phyloP scores from a whole-genome alignment of 2,888 invertebrate genomes.

The Ametastegia equiseti region DNA sequence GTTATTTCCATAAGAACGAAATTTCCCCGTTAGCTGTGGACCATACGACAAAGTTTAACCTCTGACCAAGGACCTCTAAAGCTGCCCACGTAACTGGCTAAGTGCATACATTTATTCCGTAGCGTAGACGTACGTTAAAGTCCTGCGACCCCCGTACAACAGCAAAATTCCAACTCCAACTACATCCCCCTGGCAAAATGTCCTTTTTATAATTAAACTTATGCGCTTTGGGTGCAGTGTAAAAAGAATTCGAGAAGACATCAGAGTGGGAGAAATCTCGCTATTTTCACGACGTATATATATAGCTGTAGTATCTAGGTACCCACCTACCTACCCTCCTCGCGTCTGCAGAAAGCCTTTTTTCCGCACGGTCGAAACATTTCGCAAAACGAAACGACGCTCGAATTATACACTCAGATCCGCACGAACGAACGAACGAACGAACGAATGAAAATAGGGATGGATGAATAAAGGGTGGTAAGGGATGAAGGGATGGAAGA shows the following conservation, averaged over 20 bases:
- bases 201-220: neutral
- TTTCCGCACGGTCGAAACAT: conserved; percentile 3
- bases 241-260: neutral
- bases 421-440: conserved; percentile 6
- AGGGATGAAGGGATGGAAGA: neutral
- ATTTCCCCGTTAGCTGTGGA: neutral
- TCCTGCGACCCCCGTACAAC: neutral
- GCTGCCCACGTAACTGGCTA: neutral
- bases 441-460: neutral
- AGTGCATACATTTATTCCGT: neutral
- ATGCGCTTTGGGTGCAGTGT: neutral
- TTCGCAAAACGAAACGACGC: neutral
- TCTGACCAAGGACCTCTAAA: too few relatives aligned
- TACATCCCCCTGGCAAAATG: neutral
- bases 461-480: neutral
- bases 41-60: neutral
- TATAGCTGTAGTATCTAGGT: neutral
- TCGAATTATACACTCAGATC: conserved; percentile 31
- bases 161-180: neutral
- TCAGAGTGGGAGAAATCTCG: neutral
- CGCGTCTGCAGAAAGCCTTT: neutral
- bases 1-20: neutral
- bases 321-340: too few relatives aligned
- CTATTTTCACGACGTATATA: neutral
- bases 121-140: neutral